phyloP scores from a whole-genome alignment of 2,113 vertebrate species.

The Microtus montanus region DNA sequence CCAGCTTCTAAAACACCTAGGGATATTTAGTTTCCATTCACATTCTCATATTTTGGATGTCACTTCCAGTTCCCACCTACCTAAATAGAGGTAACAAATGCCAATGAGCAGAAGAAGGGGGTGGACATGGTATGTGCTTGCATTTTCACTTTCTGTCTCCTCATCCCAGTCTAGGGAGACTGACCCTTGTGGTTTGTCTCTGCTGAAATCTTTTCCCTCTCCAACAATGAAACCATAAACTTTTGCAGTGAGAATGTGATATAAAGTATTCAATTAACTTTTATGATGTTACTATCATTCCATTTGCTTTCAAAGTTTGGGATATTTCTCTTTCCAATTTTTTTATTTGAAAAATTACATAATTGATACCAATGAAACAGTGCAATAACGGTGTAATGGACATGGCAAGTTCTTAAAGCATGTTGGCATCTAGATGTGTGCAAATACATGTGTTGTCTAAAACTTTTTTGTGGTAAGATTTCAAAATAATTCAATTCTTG shows the following conservation, averaged over 20 bases:
- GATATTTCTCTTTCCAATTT: not conserved
- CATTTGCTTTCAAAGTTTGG: constrained; percentile 4
- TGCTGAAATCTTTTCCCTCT: not conserved
- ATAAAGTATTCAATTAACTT: constrained; percentile 10
- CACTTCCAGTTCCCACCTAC: not conserved
- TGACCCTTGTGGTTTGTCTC: not conserved
- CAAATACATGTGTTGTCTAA: not conserved
- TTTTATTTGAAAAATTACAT: constrained; percentile 16
- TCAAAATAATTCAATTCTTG: not conserved
- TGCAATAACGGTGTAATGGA: not conserved
- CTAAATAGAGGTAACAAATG: not conserved
- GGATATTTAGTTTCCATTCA: not conserved
- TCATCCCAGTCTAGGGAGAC: not conserved
- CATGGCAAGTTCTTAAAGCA: not conserved
- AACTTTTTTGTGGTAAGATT: not conserved
- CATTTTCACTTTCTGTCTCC: not conserved
- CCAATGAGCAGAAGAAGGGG: not conserved
- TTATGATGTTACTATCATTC: not conserved
- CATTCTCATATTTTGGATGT: not conserved
- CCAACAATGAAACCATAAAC: not conserved
- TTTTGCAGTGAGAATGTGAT: not conserved
- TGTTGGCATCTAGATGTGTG: not conserved
- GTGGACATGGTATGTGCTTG: too few species aligned
- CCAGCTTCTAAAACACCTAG: not conserved
- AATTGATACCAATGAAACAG: not conserved